These are phyloP conservation scores for western clawed frog (Xenopus tropicalis) DNA, from an alignment of 2,113 vertebrate species.

Conservation along the genomic window UCB_Xtro_10.0 CM004443.2:146886001-146886500, in stretches of 20 bases:
- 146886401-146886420: conserved; percentile 43
- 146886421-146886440: conserved; percentile 38
- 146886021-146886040: no score
- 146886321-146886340: conserved; percentile 45
- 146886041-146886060: no score
- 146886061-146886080: no score
- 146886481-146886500: background rate
- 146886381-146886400: conserved; percentile 46
- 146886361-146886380: conserved; percentile 46
- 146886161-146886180: conserved; percentile 6
- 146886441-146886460: conserved; percentile 10
- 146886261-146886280: conserved; percentile 47
- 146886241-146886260: conserved; percentile 46
- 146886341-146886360: conserved; percentile 47
- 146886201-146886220: conserved; percentile 41
- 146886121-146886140: background rate
- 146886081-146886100: no score
- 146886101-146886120: background rate
- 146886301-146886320: conserved; percentile 46
- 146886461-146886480: conserved; percentile 1
- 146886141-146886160: conserved; percentile 9
- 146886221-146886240: conserved; percentile 46
- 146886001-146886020: no score
- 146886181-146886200: conserved; percentile 36
- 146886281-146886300: conserved; percentile 46